phyloP scores from a whole-genome alignment of 2,797 vertebrate species.

The Hypotaenidia okinawae region DNA sequence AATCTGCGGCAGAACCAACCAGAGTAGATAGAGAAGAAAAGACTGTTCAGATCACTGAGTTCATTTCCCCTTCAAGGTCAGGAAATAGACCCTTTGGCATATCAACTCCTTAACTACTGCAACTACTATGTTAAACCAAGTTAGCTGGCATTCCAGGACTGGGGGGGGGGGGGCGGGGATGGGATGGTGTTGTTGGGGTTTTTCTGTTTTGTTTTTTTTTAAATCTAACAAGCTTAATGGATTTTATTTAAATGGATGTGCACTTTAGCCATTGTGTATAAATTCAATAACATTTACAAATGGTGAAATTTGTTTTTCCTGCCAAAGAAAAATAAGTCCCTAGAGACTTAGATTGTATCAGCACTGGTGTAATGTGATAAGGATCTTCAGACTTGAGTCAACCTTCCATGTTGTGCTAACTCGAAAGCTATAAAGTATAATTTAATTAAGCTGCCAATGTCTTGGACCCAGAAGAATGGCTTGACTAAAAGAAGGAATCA shows the following conservation, averaged over 20 bases:
- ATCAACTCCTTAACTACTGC: slow-evolving; percentile 24
- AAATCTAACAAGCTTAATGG: neutral
- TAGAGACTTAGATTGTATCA: slow-evolving; percentile 47
- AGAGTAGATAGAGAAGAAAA: neutral
- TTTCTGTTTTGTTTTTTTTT: neutral
- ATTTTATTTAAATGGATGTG: slow-evolving; percentile 58
- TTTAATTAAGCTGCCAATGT: slow-evolving; percentile 1
- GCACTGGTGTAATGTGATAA: slow-evolving; percentile 36
- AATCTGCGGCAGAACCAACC: neutral
- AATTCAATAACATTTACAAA: slow-evolving; percentile 62
- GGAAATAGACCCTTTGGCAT: neutral
- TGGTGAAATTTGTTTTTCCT: slow-evolving; percentile 51
- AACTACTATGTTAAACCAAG: slow-evolving; percentile 18
- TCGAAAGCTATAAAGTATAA: slow-evolving; percentile 36
- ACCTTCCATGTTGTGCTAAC: neutral
- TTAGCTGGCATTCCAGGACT: neutral
- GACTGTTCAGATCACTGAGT: neutral
- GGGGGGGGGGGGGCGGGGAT: too few species aligned
- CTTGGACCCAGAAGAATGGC: neutral
- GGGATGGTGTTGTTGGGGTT: too few species aligned
- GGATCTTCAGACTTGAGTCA: slow-evolving; percentile 33
- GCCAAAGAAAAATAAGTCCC: slow-evolving; percentile 49
- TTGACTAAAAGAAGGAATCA: neutral
- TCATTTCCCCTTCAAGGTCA: neutral
- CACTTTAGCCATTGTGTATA: slow-evolving; percentile 44